Evolutionary conservation across 64 coral and sea anemone species (phyloP).

Genomic region (Acropora yongei): DNA sequence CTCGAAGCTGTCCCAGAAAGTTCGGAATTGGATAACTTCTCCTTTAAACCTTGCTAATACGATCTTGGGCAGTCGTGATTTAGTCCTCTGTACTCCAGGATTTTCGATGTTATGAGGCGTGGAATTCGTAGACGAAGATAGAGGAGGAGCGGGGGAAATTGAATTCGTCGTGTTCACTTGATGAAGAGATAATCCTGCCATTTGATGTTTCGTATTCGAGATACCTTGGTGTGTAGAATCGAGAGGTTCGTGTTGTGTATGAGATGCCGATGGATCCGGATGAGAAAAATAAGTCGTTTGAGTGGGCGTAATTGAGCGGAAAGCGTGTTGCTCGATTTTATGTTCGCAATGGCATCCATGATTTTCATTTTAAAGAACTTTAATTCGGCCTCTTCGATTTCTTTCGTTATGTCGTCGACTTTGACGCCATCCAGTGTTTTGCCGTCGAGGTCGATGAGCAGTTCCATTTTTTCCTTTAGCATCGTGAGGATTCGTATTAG

Average conservation of each 20-base stretch:
- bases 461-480: slow-evolving; percentile 38
- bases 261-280: neutral
- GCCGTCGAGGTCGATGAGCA: neutral
- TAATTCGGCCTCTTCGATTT: neutral
- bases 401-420: slow-evolving; percentile 6
- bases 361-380: neutral
- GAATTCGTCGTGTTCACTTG: too few species aligned
- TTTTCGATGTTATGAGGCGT: neutral
- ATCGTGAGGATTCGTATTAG: neutral
- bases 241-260: neutral
- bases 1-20: slow-evolving; percentile 73
- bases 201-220: neutral
- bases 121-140: neutral
- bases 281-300: neutral
- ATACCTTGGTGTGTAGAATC: neutral
- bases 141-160: neutral
- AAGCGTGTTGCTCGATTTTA: neutral
- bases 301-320: neutral
- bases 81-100: neutral
- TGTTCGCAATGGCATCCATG: slow-evolving; percentile 20
- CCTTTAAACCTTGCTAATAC: slow-evolving; percentile 59
- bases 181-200: neutral
- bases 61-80: slow-evolving; percentile 65
- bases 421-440: neutral
- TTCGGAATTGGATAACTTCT: slow-evolving; percentile 43